Conservation (phyloP, 1,140 invertebrate species). For the Chrysomallon squamiferum region DNA sequence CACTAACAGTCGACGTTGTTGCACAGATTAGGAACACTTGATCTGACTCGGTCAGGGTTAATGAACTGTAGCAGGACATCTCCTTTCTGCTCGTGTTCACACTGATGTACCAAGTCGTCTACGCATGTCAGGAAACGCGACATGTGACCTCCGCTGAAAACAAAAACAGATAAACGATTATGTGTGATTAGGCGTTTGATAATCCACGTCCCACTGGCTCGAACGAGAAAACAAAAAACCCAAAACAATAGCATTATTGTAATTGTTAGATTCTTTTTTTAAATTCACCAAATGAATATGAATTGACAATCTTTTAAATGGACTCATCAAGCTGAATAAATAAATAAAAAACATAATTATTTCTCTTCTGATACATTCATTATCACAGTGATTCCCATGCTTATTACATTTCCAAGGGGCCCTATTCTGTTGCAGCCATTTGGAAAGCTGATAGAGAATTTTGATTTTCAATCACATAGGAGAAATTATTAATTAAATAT, state of each 20-base stretch:
- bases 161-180: background rate
- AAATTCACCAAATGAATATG: too few relatives aligned
- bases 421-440: too few relatives aligned
- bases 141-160: conserved; percentile 19
- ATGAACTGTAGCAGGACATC: conserved; percentile 15
- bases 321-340: too few relatives aligned
- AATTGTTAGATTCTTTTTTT: background rate
- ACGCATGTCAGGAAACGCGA: conserved; percentile 12
- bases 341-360: too few relatives aligned
- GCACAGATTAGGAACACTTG: conserved; percentile 19
- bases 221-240: background rate
- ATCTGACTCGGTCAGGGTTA: conserved; percentile 17
- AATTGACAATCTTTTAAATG: too few relatives aligned
- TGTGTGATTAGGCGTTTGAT: background rate
- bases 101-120: conserved; percentile 8
- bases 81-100: conserved; percentile 8
- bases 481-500: too few relatives aligned
- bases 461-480: too few relatives aligned
- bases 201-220: background rate
- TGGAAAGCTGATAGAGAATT: too few relatives aligned
- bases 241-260: background rate
- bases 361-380: too few relatives aligned
- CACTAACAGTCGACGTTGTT: conserved; percentile 16
- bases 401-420: too few relatives aligned
- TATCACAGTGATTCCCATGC: too few relatives aligned